These are phyloP conservation scores for Taenioides sp. DNA, from an alignment of 2,797 vertebrate genomes.

Conservation along the genomic window DNA sequence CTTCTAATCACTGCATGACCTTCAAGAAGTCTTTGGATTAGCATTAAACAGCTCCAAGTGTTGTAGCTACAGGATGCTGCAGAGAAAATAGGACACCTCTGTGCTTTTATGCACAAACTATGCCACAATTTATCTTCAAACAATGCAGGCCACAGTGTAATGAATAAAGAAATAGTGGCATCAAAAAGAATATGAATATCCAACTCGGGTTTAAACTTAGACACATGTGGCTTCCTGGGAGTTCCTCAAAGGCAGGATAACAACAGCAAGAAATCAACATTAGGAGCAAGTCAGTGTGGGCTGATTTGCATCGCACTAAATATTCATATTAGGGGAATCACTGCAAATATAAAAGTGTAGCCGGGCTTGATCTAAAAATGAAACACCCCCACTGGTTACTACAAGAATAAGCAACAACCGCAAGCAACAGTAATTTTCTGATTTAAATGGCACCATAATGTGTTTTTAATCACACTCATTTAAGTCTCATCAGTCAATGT, in stretches of 20 bases:
- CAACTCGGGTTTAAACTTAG: slow-evolving; percentile 35
- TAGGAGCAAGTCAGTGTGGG: slow-evolving; percentile 26
- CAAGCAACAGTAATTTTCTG: slow-evolving; percentile 30
- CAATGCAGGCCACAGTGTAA: slow-evolving; percentile 32
- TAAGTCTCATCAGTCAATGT: slow-evolving; percentile 61
- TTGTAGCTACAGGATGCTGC: slow-evolving; percentile 4
- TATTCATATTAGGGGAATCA: slow-evolving; percentile 65
- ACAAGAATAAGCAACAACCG: slow-evolving; percentile 28
- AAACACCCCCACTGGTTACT: slow-evolving; percentile 46
- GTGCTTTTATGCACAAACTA: slow-evolving; percentile 13
- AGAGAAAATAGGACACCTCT: neutral
- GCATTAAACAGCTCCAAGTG: slow-evolving; percentile 28
- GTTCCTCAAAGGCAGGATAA: slow-evolving; percentile 56
- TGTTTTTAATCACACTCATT: slow-evolving; percentile 56
- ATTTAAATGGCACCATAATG: slow-evolving; percentile 64
- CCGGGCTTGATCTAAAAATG: slow-evolving; percentile 19
- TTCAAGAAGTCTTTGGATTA: slow-evolving; percentile 55
- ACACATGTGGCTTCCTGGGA: slow-evolving; percentile 52
- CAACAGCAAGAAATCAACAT: slow-evolving; percentile 35
- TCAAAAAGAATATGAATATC: slow-evolving; percentile 54
- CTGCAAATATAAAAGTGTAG: slow-evolving; percentile 28
- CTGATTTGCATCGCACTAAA: slow-evolving; percentile 61
- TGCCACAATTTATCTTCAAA: slow-evolving; percentile 24
- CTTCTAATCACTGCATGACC: slow-evolving; percentile 53
- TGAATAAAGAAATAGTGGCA: slow-evolving; percentile 28